Base-by-base conservation (phyloP, 23 tunicate genomes). In the Halocynthia roretzi region DNA sequence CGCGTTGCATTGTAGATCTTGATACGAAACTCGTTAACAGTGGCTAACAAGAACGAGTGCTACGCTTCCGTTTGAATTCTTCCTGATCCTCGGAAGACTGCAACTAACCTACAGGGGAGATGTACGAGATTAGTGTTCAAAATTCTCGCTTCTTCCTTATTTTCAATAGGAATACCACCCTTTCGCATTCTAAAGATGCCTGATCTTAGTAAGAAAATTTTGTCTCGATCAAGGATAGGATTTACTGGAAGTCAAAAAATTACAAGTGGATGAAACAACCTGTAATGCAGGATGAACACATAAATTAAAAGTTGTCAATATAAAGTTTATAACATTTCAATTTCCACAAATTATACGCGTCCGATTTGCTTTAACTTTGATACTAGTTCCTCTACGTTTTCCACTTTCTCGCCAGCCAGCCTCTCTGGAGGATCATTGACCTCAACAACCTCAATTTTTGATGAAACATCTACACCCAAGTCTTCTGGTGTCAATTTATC, bases 361-460 rank as follows among this genome's bases (percentile, higher is more conserved):
- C 98, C 98, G 65, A 76, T 66, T 61, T 93, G 95, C 62, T 93
- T 93, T 54, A 93, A 60, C 78, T 93, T 93, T 6, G 77, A 67
- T 18, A 93, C 86, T 10, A 93, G 80, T 51, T 87, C 83, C 53
- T 84, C 94, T 44, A 83, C 82, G 62, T 69, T 84, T 83, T 93
- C 98, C 23, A 93, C 98, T 76, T 81, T 93, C 52, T 75, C 72
- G 14, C 98, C 98, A 8, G 95, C 98, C 71, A 83, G 81, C 23
- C 98, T 75, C 54, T 80, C 80, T 6, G 98, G 98, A 7, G 98
- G 98, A 61, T 93, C 98, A 6, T 62, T 67, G 8, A 93, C 98
- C 69, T 93, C 86, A 7, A 87, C 40, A 20, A 93, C 94, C 81
- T 93, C 83, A 15, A 87, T 44, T 44, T 61, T 78, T 8, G 98